Evolutionary conservation across 2,113 vertebrate genomes (phyloP), one percentile per base, ranked within the genome.

Genomic region (Argyrosomus japonicus): DNA sequence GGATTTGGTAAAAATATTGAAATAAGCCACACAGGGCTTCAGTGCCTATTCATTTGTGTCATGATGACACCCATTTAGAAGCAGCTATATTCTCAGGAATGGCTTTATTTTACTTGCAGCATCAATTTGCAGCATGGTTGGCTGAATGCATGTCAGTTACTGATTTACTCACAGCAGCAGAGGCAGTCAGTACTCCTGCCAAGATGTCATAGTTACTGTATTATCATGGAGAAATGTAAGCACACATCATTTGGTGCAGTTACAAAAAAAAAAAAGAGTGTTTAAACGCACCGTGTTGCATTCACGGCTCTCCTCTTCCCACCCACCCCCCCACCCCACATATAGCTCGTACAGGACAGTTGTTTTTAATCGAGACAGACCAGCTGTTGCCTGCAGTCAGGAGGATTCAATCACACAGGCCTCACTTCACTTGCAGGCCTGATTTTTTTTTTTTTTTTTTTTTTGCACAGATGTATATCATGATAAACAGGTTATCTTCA

Each of bases 301-400:
- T 21, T 57, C 17, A 43, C 36, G 13, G 25, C n/a, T 29, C 6
- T 29, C 18, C 12, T 54, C 0, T 57, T 29, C 14, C 14, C 4
- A 36, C 32, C 25, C 25, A 27, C 25, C 25, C 25, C 36, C 2
- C 36, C 8, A n/a, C 36, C 8, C 36, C 8, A 36, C 54, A 14
- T 12, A 4, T 13, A 45, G 27, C 53, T 21, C 50, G 18, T 29
- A 13, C 74, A 48, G 64, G n/a, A 58, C 27, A 70, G 50, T 9
- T 64, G 27, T 64, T 57, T 85, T 68, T 45, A 18, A 58, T 62
- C 5, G 18, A 56, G 57, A 27, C 56, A 50, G 72, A 63, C 62
- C 79, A 86, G 82, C 84, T 93, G 85, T 82, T 91, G 76, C 65
- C 83, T 64, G 71, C 75, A 83, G 82, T 75, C 62, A 19, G 54